These are phyloP conservation scores for Pseudocheirus occidentalis DNA, from an alignment of 2,797 vertebrate genomes.

Conservation along the genomic window DNA sequence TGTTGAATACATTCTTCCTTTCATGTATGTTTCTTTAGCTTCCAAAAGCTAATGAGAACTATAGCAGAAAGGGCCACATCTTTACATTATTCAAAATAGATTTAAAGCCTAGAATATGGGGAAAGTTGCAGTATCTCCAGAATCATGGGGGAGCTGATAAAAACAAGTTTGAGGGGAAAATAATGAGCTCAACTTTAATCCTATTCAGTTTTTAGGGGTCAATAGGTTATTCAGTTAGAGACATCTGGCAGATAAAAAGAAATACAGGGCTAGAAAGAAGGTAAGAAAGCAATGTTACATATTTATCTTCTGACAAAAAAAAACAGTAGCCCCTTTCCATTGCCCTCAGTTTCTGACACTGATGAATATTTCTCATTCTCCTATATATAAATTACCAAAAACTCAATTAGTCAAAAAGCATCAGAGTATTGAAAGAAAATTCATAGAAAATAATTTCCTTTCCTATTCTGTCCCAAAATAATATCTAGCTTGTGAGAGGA, in stretches of 20 bases:
- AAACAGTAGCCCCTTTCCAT: neutral
- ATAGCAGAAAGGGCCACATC: neutral
- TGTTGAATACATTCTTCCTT: neutral
- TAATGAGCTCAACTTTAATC: neutral
- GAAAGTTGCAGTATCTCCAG: neutral
- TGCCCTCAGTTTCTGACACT: neutral
- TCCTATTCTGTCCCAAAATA: slow-evolving; percentile 46
- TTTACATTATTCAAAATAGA: neutral
- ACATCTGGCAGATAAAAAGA: neutral
- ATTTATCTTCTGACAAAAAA: neutral
- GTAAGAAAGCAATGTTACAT: neutral
- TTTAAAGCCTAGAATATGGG: neutral
- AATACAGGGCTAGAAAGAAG: neutral
- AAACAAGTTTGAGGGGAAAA: neutral
- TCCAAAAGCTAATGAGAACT: neutral
- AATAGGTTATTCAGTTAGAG: neutral
- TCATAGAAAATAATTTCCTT: slow-evolving; percentile 27
- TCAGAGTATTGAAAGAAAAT: slow-evolving; percentile 35
- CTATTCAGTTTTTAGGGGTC: neutral
- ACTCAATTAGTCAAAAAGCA: slow-evolving; percentile 10
- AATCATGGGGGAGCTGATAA: neutral
- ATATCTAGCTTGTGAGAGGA: neutral
- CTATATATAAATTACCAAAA: slow-evolving; percentile 22
- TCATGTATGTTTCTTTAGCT: neutral
- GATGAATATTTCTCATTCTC: neutral